Conservation (phyloP, 2,888 invertebrate genomes). For the Pachliopta kotzebuea region DNA sequence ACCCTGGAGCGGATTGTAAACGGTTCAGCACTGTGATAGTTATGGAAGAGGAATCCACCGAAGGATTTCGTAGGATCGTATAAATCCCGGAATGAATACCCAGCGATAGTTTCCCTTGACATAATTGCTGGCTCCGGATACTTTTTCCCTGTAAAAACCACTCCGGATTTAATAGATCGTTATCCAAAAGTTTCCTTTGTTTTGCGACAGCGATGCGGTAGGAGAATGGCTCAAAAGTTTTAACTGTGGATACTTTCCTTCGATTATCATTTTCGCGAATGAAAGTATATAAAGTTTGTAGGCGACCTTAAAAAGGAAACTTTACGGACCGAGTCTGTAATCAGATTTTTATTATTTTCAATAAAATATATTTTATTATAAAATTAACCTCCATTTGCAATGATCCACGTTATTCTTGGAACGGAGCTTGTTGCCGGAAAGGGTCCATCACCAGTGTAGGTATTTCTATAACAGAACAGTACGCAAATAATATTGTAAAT, state of each 20-base stretch:
- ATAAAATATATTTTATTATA: not conserved
- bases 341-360: slow-evolving; percentile 8
- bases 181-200: slow-evolving; percentile 36
- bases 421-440: too few relatives aligned
- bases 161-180: slow-evolving; percentile 36
- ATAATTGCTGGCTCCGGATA: slow-evolving; percentile 52
- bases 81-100: slow-evolving; percentile 62
- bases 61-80: slow-evolving; percentile 58
- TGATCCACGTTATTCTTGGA: too few relatives aligned
- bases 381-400: not conserved
- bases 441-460: too few relatives aligned
- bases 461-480: too few relatives aligned
- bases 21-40: slow-evolving; percentile 13
- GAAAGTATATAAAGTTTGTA: slow-evolving; percentile 21
- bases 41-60: slow-evolving; percentile 29
- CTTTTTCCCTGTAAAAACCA: slow-evolving; percentile 33
- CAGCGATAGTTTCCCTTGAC: slow-evolving; percentile 48
- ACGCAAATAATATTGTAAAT: too few relatives aligned
- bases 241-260: slow-evolving; percentile 26
- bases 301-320: slow-evolving; percentile 33
- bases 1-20: slow-evolving; percentile 8
- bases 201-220: slow-evolving; percentile 28
- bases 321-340: slow-evolving; percentile 13
- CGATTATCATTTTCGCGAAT: slow-evolving; percentile 27
- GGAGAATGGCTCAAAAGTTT: slow-evolving; percentile 28